Conservation (phyloP, 2,888 invertebrate species). For the Pasiphila rectangulata region DNA sequence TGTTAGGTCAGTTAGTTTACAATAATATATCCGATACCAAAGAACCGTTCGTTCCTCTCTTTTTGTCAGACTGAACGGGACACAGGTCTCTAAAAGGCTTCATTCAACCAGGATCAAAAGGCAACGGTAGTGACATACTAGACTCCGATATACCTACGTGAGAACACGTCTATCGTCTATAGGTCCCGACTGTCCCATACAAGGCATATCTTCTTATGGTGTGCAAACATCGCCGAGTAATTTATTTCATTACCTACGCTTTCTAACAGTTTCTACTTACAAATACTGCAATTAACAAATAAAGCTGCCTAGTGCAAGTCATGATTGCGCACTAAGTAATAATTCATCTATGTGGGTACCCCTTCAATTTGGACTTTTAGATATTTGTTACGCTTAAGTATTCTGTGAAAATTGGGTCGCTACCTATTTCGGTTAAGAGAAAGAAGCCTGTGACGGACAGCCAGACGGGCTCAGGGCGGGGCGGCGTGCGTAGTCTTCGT, state of each 20-base stretch:
- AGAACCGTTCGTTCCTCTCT: not conserved
- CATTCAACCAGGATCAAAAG: conserved; percentile 37
- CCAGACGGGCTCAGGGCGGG: no score
- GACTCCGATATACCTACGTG: conserved; percentile 50
- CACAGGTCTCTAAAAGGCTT: conserved; percentile 26
- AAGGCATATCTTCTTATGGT: conserved; percentile 54
- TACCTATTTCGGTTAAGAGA: no score
- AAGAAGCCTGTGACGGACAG: no score
- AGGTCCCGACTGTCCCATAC: conserved; percentile 50
- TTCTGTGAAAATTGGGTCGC: no score
- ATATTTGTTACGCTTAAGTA: no score
- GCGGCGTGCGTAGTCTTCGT: no score
- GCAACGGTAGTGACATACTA: conserved; percentile 36
- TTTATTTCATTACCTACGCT: conserved; percentile 54
- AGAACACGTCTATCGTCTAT: conserved; percentile 57
- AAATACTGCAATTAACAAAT: no score
- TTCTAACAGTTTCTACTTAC: conserved; percentile 50
- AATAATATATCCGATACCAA: not conserved
- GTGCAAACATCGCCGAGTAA: conserved; percentile 45
- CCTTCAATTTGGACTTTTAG: no score
- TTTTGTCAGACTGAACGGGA: conserved; percentile 10
- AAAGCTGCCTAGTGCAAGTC: no score
- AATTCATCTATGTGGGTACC: no score
- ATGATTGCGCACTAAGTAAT: no score
- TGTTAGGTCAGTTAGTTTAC: no score